A percentile compares a stretch with the other conserved stretches of the same genome.
Evolutionary conservation across 2,888 invertebrate genomes (phyloP).

Genomic region (Conus canariensis): DNA sequence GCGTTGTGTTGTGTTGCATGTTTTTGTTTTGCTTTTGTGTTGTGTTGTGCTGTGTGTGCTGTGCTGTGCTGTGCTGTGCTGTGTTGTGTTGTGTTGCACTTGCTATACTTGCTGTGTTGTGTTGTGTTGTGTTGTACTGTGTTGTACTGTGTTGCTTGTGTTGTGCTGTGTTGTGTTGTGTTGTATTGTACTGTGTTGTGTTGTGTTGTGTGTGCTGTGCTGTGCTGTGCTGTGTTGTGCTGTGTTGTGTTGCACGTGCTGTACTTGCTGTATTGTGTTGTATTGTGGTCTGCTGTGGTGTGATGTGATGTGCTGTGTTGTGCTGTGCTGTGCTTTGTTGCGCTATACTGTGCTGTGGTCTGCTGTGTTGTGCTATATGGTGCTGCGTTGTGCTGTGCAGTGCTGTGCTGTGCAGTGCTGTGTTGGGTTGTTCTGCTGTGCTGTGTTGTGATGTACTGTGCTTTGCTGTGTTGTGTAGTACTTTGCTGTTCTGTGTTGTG

Average conservation of each 20-base stretch:
- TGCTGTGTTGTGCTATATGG: background rate
- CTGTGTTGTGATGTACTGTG: constrained; percentile 10
- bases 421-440: background rate
- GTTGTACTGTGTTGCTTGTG: background rate
- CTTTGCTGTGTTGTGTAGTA: background rate
- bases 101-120: background rate
- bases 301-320: background rate
- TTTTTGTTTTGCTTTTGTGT: no score
- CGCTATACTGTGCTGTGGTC: background rate
- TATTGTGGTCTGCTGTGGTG: background rate
- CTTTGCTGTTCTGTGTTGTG: background rate
- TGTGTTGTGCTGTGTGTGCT: no score
- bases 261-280: background rate
- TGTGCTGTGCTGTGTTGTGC: background rate
- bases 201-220: no score
- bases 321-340: background rate
- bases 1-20: no score
- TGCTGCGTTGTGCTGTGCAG: constrained; percentile 5
- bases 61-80: background rate
- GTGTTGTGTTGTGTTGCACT: background rate
- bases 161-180: no score
- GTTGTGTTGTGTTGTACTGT: background rate
- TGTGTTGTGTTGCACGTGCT: background rate
- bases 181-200: no score
- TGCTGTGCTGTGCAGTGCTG: background rate